A percentile compares a stretch with the other conserved stretches of the same genome.
These are phyloP conservation scores for Mesembrinibis cayennensis DNA, from an alignment of 2,113 vertebrate genomes.

Conservation along the genomic window DNA sequence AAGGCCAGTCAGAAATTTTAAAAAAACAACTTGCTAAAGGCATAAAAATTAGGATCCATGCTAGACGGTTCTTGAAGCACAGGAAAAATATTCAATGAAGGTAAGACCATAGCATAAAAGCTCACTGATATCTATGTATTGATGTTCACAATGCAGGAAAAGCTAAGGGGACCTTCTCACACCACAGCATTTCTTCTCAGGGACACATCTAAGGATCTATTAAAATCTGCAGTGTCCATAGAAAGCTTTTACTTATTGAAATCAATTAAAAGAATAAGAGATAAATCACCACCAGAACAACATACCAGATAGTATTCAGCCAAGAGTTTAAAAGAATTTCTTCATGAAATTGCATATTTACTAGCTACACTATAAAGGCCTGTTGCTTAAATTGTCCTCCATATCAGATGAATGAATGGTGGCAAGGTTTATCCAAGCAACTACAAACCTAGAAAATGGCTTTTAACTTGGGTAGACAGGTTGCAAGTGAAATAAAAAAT, in stretches of 20 bases:
- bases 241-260: not conserved
- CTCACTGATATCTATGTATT: not conserved
- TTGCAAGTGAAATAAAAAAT: not conserved
- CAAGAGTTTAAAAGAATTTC: not conserved
- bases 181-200: not conserved
- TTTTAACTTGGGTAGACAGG: not conserved
- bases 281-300: not conserved
- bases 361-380: not conserved
- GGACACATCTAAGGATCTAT: not conserved
- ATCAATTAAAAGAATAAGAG: not conserved
- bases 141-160: not conserved
- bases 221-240: not conserved
- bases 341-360: not conserved
- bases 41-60: not conserved
- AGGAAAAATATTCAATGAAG: not conserved
- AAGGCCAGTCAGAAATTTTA: not conserved
- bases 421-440: not conserved
- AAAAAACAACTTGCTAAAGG: not conserved
- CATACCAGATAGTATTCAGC: not conserved
- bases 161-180: not conserved
- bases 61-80: not conserved
- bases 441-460: not conserved
- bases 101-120: not conserved
- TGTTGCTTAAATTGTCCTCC: not conserved
- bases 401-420: not conserved